Base-by-base conservation (phyloP, 2,888 invertebrate species). In the Ecliptopera silaceata region DNA sequence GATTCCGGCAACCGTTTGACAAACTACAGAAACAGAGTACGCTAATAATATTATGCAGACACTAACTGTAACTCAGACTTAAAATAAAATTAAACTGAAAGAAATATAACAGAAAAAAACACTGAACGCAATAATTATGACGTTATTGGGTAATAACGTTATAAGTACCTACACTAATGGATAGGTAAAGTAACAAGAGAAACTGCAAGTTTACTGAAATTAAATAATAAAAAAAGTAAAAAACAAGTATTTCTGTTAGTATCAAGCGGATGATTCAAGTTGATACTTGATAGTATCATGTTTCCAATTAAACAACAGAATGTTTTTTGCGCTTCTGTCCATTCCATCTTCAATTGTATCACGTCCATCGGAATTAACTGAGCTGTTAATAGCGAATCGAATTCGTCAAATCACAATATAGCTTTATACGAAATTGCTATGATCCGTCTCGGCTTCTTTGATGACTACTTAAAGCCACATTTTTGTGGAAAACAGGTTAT, bases 401-500 rank as follows among this genome's bases (percentile, higher is more conserved):
- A 70, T 69, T 48, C 50, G 11, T 50, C 54, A 51, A 59, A 67
- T 65, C 56, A 59, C 58, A 36, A 36, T 36, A 59, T 49, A 58
- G 62, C 63, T 60, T 64, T 59, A 65, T 59, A 56, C 63, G 65
- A 54, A 68, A 70, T 70, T 71, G 69, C 68, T 69, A 67, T 49
- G 61, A 61, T 58, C 62, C 45, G 46, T 59, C 54, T 71, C 76
- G 78, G 77, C 69, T 51, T 60, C 74, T 77, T 77, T 78, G 72
- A 76, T 70, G 63, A 64, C 68, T 71, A 67, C 71, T 71, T 72
- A 31, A 41, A 20, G 38, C 43, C 39, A 15, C 13, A 52, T 26
- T 52, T 13, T 32, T 38, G 11, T 13, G n/a, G 39, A 20, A 39
- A 52, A 13, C 42, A 11, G 38, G 36, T 38, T 29, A 4, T 1